phyloP scores from a whole-genome alignment of 2,888 invertebrate species.

The Dendrolimus pini region DNA sequence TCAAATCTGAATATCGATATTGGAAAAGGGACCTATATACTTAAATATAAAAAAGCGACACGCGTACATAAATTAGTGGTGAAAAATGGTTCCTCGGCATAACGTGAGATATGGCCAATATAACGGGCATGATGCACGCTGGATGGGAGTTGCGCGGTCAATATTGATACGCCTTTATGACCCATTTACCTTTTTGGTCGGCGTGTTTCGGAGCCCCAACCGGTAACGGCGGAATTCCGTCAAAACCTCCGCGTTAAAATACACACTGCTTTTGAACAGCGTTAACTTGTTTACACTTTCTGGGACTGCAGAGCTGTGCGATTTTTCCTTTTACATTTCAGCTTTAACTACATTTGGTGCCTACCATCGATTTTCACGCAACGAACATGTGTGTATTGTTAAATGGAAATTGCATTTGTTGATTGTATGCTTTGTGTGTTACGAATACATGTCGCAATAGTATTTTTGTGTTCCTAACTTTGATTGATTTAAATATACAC shows the following conservation, averaged over 20 bases:
- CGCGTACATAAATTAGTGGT: constrained; percentile 47
- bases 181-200: constrained; percentile 65
- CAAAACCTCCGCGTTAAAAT: constrained; percentile 44
- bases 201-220: constrained; percentile 30
- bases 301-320: constrained; percentile 11
- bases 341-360: background rate
- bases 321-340: constrained; percentile 13
- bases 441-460: too few species aligned
- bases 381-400: background rate
- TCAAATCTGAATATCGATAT: constrained; percentile 14
- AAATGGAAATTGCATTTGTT: background rate
- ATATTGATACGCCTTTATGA: constrained; percentile 71
- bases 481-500: too few species aligned
- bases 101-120: constrained; percentile 56
- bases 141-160: constrained; percentile 56
- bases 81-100: constrained; percentile 44
- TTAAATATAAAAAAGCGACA: constrained; percentile 31
- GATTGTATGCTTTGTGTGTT: too few species aligned
- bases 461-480: too few species aligned
- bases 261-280: constrained; percentile 38
- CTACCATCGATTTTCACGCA: background rate
- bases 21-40: constrained; percentile 25
- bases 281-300: constrained; percentile 39
- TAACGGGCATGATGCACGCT: constrained; percentile 53
- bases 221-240: constrained; percentile 48